Conservation (phyloP, 2,888 invertebrate species). For the Heliconius charithonia region DNA sequence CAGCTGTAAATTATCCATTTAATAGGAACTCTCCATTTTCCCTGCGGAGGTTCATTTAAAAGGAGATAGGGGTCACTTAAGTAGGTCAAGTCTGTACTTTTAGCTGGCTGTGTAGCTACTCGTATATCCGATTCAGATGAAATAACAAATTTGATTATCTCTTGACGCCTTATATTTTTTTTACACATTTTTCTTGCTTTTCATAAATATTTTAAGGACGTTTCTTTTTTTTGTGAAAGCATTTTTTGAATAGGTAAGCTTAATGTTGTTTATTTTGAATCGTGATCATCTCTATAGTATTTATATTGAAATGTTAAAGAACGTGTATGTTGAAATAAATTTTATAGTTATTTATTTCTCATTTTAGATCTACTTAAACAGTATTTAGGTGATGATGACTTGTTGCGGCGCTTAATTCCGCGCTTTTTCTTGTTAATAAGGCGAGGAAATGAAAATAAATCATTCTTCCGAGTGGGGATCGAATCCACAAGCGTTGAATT, state of each 20-base stretch:
- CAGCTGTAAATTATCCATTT: slow-evolving; percentile 23
- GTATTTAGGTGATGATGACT: not conserved
- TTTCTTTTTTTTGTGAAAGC: not conserved
- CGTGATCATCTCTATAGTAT: not conserved
- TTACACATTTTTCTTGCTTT: not conserved
- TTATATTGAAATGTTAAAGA: not conserved
- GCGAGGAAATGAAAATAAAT: too few species aligned
- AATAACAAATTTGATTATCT: slow-evolving; percentile 29
- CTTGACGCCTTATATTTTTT: slow-evolving; percentile 18
- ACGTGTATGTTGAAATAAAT: not conserved
- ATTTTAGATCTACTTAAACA: not conserved
- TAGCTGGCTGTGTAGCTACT: slow-evolving; percentile 5
- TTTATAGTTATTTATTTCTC: not conserved
- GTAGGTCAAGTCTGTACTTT: slow-evolving; percentile 25
- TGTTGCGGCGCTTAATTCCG: not conserved
- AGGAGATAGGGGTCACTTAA: slow-evolving; percentile 26
- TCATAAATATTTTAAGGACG: slow-evolving; percentile 21
- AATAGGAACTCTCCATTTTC: slow-evolving; percentile 27
- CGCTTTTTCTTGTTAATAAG: not conserved
- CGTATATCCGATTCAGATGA: slow-evolving; percentile 21
- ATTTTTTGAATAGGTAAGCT: not conserved
- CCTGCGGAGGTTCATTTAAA: slow-evolving; percentile 21
- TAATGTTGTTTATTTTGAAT: not conserved
- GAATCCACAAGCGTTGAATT: too few species aligned
- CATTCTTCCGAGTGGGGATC: too few species aligned